Percentiles rank a stretch among this genome's conserved stretches.
Conservation (phyloP, 2,113 vertebrate genomes). For the Morphnarchus princeps region DNA sequence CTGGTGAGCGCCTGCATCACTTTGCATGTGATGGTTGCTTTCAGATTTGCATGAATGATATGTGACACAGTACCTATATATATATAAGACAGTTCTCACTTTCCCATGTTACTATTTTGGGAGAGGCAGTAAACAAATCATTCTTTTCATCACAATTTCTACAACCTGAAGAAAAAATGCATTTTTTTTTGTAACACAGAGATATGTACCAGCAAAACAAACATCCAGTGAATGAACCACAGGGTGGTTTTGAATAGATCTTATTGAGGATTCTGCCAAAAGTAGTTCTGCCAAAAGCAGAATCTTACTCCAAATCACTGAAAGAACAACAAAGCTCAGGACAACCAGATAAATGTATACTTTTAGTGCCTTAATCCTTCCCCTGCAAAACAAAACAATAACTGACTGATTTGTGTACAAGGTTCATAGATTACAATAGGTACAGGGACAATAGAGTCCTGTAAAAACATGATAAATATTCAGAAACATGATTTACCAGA, state of each 20-base stretch:
- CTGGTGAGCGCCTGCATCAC: background rate
- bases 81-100: background rate
- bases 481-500: background rate
- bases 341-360: background rate
- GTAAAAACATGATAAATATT: background rate
- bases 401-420: background rate
- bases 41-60: slow-evolving; percentile 4
- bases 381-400: background rate
- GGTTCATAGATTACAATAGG: background rate
- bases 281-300: background rate
- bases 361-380: background rate
- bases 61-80: background rate
- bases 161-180: background rate
- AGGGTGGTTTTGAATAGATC: background rate
- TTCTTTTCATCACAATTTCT: background rate
- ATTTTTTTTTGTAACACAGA: background rate
- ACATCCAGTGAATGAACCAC: background rate
- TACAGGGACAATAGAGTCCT: background rate
- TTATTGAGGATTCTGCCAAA: background rate
- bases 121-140: background rate
- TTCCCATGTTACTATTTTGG: background rate
- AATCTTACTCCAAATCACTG: background rate
- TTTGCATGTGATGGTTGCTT: background rate
- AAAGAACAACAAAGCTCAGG: background rate
- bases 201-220: background rate